phyloP scores from a whole-genome alignment of 2,113 vertebrate species.

The Heterotilapia buettikoferi region DNA sequence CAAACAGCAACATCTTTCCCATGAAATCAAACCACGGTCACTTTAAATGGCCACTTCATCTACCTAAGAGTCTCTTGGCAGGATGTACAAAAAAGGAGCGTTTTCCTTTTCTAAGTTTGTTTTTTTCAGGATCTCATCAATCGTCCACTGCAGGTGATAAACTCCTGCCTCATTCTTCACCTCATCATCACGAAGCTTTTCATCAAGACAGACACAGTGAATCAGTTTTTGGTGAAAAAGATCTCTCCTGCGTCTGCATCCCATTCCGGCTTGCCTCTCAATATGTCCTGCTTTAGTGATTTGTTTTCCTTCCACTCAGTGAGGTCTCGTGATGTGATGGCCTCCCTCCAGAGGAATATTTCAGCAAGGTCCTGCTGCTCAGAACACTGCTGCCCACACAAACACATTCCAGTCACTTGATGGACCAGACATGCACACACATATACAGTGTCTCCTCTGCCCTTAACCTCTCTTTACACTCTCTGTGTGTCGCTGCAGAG shows the following conservation, averaged over 20 bases:
- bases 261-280: background rate
- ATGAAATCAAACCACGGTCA: background rate
- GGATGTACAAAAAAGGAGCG: background rate
- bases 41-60: background rate
- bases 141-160: background rate
- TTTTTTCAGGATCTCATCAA: background rate
- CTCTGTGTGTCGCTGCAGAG: background rate
- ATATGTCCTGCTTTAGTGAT: background rate
- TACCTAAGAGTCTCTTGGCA: background rate
- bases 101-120: background rate
- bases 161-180: background rate
- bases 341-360: conserved; percentile 35
- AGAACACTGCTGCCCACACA: conserved; percentile 35
- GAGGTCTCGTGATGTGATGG: conserved; percentile 4
- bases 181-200: background rate
- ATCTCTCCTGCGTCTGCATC: background rate
- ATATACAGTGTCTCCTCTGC: conserved; percentile 2
- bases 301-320: background rate
- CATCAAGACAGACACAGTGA: background rate
- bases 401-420: conserved; percentile 63
- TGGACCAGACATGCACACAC: conserved; percentile 17
- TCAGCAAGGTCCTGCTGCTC: conserved; percentile 40
- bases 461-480: conserved; percentile 19
- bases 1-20: background rate
- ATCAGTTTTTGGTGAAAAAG: background rate